A percentile compares a stretch with the other conserved stretches of the same genome.
These are phyloP conservation scores for Apodemus agrarius DNA, from an alignment of 2,797 vertebrate species.

Conservation along the genomic window DNA sequence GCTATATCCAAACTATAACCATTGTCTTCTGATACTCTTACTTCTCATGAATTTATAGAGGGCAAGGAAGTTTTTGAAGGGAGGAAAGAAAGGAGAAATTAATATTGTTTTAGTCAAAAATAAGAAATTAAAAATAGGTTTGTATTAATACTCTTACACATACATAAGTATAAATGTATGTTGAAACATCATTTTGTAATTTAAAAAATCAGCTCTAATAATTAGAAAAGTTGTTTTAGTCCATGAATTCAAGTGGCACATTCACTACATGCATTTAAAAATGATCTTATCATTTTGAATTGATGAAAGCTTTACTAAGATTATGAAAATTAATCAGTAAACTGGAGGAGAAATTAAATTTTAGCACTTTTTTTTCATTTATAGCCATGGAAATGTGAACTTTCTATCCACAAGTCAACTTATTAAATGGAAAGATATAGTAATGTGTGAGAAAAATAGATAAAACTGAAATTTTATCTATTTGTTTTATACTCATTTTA, in stretches of 20 bases:
- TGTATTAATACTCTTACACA: neutral
- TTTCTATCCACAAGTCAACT: neutral
- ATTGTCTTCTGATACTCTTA: neutral
- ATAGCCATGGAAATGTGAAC: neutral
- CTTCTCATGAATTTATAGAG: neutral
- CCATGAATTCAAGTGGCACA: neutral
- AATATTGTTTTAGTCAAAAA: neutral
- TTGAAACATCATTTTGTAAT: neutral
- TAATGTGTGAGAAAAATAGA: neutral
- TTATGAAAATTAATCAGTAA: neutral
- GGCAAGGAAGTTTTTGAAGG: neutral
- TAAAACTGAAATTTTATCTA: neutral
- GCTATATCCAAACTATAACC: constrained; percentile 21
- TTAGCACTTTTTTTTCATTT: constrained; percentile 44
- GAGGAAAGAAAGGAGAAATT: neutral
- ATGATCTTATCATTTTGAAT: constrained; percentile 29
- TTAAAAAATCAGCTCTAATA: constrained; percentile 35
- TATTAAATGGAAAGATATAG: neutral
- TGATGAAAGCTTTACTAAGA: neutral
- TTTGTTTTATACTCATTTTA: neutral
- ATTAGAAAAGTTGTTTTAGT: neutral
- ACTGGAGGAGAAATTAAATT: neutral
- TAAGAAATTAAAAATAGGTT: neutral
- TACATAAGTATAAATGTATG: neutral
- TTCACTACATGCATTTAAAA: neutral